phyloP scores from a whole-genome alignment of 2,113 vertebrate genomes.

The Pelodiscus sinensis region DNA sequence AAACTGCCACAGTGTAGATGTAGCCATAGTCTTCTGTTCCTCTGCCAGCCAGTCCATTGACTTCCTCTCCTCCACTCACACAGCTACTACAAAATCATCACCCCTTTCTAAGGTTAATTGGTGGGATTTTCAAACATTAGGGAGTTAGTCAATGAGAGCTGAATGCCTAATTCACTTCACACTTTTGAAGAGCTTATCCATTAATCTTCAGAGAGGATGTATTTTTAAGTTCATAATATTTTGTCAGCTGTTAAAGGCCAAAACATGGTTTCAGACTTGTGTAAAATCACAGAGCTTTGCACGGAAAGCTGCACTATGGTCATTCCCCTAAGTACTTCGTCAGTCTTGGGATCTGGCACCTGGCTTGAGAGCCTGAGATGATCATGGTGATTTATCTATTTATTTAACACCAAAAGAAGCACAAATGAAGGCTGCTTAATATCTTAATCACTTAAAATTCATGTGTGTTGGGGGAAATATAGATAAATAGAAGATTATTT shows the following conservation, averaged over 20 bases:
- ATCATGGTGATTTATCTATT: background rate
- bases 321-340: background rate
- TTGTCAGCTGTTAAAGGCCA: background rate
- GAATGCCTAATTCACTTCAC: background rate
- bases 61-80: background rate
- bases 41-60: background rate
- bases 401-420: background rate
- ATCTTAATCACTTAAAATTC: background rate
- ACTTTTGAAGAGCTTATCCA: background rate
- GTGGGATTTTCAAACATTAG: background rate
- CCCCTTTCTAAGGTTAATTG: background rate
- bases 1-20: too few species aligned
- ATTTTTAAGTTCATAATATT: background rate
- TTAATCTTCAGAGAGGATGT: background rate
- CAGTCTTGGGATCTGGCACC: background rate
- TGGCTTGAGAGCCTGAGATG: background rate
- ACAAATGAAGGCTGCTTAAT: background rate
- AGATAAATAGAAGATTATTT: background rate
- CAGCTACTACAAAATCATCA: background rate
- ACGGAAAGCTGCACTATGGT: background rate
- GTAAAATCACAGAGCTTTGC: background rate
- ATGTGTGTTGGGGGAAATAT: background rate
- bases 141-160: background rate
- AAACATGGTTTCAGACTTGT: background rate
- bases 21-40: background rate